These are phyloP conservation scores for Drosophila pseudotakahashii DNA, from an alignment of 2,888 invertebrate species.

Conservation along the genomic window DNA sequence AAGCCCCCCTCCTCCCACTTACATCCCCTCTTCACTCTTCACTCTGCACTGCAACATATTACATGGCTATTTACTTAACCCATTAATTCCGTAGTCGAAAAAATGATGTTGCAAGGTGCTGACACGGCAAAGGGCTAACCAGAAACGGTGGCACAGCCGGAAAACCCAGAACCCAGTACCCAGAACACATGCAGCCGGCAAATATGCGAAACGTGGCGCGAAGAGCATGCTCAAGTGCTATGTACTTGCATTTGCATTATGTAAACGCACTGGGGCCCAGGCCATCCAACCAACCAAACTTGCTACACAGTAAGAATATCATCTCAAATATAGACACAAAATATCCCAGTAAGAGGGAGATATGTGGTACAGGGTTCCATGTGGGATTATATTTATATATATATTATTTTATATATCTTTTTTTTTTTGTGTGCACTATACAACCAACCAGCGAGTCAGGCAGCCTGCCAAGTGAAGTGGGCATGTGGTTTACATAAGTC, in stretches of 20 bases:
- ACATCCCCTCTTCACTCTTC: neutral
- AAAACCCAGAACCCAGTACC: conserved; percentile 9
- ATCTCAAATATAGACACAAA: neutral
- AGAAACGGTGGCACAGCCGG: conserved; percentile 8
- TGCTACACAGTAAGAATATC: conserved; percentile 1
- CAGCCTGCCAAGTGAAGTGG: conserved; percentile 43
- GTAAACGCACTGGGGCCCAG: conserved; percentile 49
- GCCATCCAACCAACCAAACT: conserved; percentile 1
- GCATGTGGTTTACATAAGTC: conserved; percentile 57
- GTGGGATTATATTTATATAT: neutral
- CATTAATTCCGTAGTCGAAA: conserved; percentile 65
- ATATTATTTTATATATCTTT: neutral
- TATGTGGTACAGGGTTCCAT: too few relatives aligned
- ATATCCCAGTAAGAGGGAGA: neutral
- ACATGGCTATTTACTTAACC: conserved; percentile 77
- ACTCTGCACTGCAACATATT: conserved; percentile 47
- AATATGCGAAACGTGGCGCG: conserved; percentile 54
- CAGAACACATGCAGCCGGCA: conserved; percentile 45
- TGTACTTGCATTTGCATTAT: conserved; percentile 58
- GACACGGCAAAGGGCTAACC: conserved; percentile 53
- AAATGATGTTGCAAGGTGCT: conserved; percentile 55
- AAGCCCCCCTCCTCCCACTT: neutral
- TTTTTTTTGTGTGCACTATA: conserved; percentile 1
- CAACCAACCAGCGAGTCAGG: conserved; percentile 10
- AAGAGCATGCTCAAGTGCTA: conserved; percentile 50